Base-by-base conservation (phyloP, 2,888 invertebrate genomes). In the Pomacea canaliculata region DNA sequence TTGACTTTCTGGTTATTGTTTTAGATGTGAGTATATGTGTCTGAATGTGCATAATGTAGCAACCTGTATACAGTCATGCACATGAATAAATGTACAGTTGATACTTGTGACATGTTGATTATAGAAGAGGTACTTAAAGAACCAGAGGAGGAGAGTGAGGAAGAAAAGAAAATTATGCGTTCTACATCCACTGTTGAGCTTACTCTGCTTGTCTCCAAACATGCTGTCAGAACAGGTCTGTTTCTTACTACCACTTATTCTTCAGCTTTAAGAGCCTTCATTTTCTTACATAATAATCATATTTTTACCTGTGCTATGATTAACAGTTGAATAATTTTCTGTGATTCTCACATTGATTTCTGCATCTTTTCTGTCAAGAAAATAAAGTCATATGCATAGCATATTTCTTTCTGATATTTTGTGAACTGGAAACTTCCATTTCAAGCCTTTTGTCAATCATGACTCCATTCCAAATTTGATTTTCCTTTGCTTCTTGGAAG, bases 101-200 rank as follows among this genome's bases (percentile, higher is more conserved):
- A 56, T 16, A 56, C 51, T 56, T 56, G 10, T 56, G 12, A 56
- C 51, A 23, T 23, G 51, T 56, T 56, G 51, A 13, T 56, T 16
- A 7, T 70, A 13, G 27, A 48, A 62, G 62, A 62, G 51, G 16
- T 46, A 65, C 16, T 71, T 27, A 70, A 49, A 46, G n/a, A 37
- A 27, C 67, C n/a, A n/a, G 68, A 85, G 65, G 80, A 82, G 48
- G 81, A 79, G 13, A 78, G 81, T 69, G 81, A 81, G 76, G 81
- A 81, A 48, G 81, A 81, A 49, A 81, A 81, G 65, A 79, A 82
- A 66, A 73, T 79, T 27, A 66, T 82, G 8, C 76, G 73, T 78
- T 83, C 84, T 23, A 12, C 86, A 7, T 76, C 82, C n/a, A 83
- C 86, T 19, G 78, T 85, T 23, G 88, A 88, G 73, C 73, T 88